phyloP scores from a whole-genome alignment of 2,113 vertebrate species.

The Oncorhynchus mykiss region DNA sequence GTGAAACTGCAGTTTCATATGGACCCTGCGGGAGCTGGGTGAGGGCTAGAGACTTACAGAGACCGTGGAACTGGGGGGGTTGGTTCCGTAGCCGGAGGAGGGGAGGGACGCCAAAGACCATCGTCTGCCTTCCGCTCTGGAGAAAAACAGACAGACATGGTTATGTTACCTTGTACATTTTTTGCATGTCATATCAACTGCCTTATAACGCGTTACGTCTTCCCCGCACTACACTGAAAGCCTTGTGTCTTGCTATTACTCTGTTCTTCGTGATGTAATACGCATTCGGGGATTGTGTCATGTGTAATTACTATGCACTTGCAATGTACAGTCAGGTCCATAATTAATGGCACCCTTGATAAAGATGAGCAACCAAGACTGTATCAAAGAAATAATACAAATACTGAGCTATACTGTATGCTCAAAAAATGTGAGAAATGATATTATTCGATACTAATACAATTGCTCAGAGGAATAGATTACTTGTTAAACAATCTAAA shows the following conservation, averaged over 20 bases:
- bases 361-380: no score
- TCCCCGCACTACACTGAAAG: neutral
- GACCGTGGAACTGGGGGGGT: constrained; percentile 95
- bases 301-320: no score
- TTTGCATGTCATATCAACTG: constrained; percentile 39
- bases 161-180: constrained; percentile 53
- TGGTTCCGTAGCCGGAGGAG: constrained; percentile 97
- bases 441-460: no score
- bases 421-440: no score
- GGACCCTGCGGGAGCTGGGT: constrained; percentile 31
- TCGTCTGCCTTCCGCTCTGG: constrained; percentile 92
- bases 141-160: constrained; percentile 38
- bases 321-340: no score
- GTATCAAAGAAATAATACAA: no score
- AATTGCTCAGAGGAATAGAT: no score
- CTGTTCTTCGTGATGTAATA: constrained; percentile 1
- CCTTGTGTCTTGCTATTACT: no score
- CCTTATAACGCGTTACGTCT: constrained; percentile 41
- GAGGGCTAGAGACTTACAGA: constrained; percentile 77
- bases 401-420: no score
- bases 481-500: no score
- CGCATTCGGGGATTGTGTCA: no score
- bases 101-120: constrained; percentile 97
- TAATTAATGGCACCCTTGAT: no score
- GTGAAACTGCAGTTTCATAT: neutral